Evolutionary conservation across 2,113 vertebrate species (phyloP), one percentile per base, ranked within the genome.

Genomic region (Pseudolaguvia tuberculata): DNA sequence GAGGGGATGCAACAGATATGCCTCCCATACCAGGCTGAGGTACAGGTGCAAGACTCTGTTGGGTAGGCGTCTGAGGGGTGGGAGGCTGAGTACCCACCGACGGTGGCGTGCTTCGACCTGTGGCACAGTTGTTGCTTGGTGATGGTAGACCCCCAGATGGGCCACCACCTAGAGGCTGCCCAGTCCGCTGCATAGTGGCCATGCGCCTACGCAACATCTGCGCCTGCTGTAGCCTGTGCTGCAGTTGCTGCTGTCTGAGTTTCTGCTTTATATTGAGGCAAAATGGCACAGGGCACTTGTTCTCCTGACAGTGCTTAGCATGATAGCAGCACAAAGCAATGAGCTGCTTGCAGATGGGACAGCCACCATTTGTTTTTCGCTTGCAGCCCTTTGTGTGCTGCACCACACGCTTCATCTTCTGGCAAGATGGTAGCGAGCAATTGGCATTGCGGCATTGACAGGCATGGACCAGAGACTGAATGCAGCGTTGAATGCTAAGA

Each of bases 231-330:
- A 98, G 93, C 52, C 96, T 87, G 84, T 99, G 96, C 87, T 99
- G 96, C 47, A 99, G 91, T 79, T 98, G 96, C 73, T 99, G 96
- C 73, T 99, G 96, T 25, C 95, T 91, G 14, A 99, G 93, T 85
- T 99, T 99, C 68, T 98, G 96, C 89, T 98, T 99, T 78, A 99
- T 99, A 85, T 98, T 98, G 80, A 99, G 93, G 82, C 96, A 99
- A 89, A 99, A 99, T 1, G 96, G 96, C 86, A 99, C 96, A 0
- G 96, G 96, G 81, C 96, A 99, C 87, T 99, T 99, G 90, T 96
- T 98, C 91, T 99, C 96, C 89, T 98, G 96, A 89, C 96, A 99
- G 92, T 97, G 96, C 88, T 99, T 99, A 72, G 96, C 96, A 0
- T 99, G 96, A 85, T 98, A 99, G 90, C 96, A 99, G 87, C 96